Evolutionary conservation across 2,113 vertebrate species (phyloP), one percentile per base, ranked within the genome.

Genomic region (Cranoglanis bouderius): DNA sequence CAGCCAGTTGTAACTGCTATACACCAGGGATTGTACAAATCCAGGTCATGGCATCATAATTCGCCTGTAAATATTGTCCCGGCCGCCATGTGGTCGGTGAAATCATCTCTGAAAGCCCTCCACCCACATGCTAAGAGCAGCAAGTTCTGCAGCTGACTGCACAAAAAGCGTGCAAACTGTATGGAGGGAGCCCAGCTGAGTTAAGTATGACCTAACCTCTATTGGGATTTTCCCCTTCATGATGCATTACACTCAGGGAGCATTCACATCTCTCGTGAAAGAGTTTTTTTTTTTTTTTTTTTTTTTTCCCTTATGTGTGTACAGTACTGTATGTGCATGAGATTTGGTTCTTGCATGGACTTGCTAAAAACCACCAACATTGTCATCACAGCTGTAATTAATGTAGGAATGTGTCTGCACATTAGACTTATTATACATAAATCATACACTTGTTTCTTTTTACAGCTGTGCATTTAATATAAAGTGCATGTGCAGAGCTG

Each of bases 181-280:
- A 85, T 46, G 51, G 49, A 70, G 43, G 35, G 29, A 85, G 24
- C 38, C 78, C 77, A 59, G 63, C 84, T 89, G 85, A 82, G 38
- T 82, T 86, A 38, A 80, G 19, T 49, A 90, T 90, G 85, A 91
- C 57, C 85, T 90, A 90, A 90, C 61, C 63, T 85, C 87, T 18
- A 24, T 57, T 72, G 87, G 89, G 89, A 90, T 85, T 90, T 90
- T 87, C 89, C 87, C 86, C 81, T 89, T 86, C 91, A 67, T 84
- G 72, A 35, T 89, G 67, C 88, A 82, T 88, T 84, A 86, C 70
- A 72, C 87, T 61, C 86, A 82, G 32, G 70, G 63, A 67, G n/a
- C 55, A 55, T 26, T 51, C 32, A 24, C 67, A 24, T 67, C 70
- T 84, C 81, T 49, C 67, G 59, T 85, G 55, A 84, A 63, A 78